Base-by-base conservation (phyloP, 2,888 invertebrate species). In the Agriopis marginaria region DNA sequence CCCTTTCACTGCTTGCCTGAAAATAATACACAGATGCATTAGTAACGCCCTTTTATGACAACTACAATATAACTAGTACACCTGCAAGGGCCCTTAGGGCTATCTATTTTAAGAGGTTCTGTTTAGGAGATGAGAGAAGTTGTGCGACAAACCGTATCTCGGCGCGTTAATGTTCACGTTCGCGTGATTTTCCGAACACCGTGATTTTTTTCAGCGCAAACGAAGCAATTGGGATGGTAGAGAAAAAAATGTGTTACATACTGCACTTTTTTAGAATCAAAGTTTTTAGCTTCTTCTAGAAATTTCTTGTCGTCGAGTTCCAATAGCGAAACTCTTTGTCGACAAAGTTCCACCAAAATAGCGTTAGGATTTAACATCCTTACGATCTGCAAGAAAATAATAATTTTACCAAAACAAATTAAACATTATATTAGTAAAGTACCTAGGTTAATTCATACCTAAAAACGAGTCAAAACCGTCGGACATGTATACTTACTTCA, bases 291-390 rank as follows among this genome's bases (percentile, higher is more conserved):
- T 76, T 94, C 93, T 80, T 93, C 92, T 63, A 94, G 79, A 79
- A 93, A 94, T 70, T 93, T 92, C 72, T 92, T 89, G 63, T 94
- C 94, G 60, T 94, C 93, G 45, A 94, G 79, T 74, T 93, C 92
- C 60, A 94, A 78, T 3, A 94, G 79, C 11, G 92, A 92, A 11
- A 93, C 90, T 79, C 94, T 84, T 79, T 93, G 93, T 7, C 92
- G 88, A 79, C 94, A 94, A 70, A 94, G 73, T 77, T 94, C 94
- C 50, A 94, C 88, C 68, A 94, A 78, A 73, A 94, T 93, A 64
- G 89, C 94, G 75, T 94, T 93, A 32, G 94, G 94, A 44, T 89
- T 84, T 68, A 94, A 77, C 44, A 73, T 75, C 68, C 84, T 81
- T 10, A 93, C 93, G 83, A 93, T 90, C 94, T 94, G 82, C 32